phyloP scores from a whole-genome alignment of 2,797 vertebrate genomes.

The Acanthurus lineatus region DNA sequence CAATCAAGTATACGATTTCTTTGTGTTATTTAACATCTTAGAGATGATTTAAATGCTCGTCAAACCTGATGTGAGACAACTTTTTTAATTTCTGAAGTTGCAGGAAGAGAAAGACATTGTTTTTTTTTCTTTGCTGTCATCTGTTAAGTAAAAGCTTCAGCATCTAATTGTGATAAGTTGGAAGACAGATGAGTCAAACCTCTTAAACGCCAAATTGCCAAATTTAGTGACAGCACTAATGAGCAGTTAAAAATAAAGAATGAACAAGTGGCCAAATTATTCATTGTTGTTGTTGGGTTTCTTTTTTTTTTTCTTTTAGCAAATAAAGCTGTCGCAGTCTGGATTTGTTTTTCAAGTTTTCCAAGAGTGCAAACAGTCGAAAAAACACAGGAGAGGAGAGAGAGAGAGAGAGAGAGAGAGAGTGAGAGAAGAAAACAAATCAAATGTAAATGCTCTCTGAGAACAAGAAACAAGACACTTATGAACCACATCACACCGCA shows the following conservation, averaged over 20 bases:
- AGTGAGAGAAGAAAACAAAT: background rate
- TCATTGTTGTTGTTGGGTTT: no score
- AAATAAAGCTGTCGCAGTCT: background rate
- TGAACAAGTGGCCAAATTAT: background rate
- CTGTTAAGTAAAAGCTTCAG: background rate
- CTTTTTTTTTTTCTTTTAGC: no score
- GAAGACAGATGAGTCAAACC: constrained; percentile 3
- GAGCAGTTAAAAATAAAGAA: constrained; percentile 13
- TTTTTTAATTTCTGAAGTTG: background rate
- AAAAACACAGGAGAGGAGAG: background rate
- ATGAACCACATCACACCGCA: no score
- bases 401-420: no score
- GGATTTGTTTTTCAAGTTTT: background rate
- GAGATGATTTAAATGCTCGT: background rate
- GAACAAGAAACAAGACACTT: background rate
- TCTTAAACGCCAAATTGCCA: background rate
- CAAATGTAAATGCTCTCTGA: background rate
- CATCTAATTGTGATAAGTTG: background rate
- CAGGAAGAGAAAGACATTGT: background rate
- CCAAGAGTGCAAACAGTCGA: background rate
- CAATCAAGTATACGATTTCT: background rate
- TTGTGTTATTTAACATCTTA: no score
- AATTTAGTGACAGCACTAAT: constrained; percentile 2
- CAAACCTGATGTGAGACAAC: background rate
- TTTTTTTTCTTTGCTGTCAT: background rate